Evolutionary conservation across 2,797 vertebrate genomes (phyloP).

Genomic region (Scomberomorus guttatus): DNA sequence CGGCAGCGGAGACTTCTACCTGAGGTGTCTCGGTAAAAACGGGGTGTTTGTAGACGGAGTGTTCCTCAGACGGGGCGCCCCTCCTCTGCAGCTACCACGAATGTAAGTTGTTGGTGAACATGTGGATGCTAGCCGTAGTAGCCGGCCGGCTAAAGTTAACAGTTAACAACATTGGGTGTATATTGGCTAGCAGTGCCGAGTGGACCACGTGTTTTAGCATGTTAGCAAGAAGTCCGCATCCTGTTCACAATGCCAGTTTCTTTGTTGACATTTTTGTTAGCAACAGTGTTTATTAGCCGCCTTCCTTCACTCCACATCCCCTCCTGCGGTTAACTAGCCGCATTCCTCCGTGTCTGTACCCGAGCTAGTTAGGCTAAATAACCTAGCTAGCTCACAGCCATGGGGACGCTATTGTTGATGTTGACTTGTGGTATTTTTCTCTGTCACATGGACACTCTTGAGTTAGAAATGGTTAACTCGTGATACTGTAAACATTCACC

Average conservation of each 20-base stretch:
- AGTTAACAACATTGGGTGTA: slow-evolving; percentile 45
- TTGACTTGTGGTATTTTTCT: not conserved
- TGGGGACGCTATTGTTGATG: not conserved
- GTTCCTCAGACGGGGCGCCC: slow-evolving; percentile 93
- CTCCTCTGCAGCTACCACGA: slow-evolving; percentile 94
- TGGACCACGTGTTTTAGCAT: slow-evolving; percentile 81
- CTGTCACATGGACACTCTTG: not conserved
- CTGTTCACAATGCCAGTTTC: slow-evolving; percentile 58
- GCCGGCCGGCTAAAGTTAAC: slow-evolving; percentile 23
- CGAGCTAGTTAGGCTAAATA: not conserved
- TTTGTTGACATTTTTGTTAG: slow-evolving; percentile 79
- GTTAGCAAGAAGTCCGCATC: slow-evolving; percentile 71
- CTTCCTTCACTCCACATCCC: slow-evolving; percentile 10
- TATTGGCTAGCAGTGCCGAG: slow-evolving; percentile 25
- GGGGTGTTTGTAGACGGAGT: slow-evolving; percentile 97
- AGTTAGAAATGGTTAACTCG: not conserved
- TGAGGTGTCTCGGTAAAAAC: slow-evolving; percentile 96
- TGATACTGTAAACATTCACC: slow-evolving; percentile 24
- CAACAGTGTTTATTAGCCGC: slow-evolving; percentile 36
- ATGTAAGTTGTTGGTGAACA: slow-evolving; percentile 88
- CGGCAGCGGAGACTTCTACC: slow-evolving; percentile 88
- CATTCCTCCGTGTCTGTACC: slow-evolving; percentile 17
- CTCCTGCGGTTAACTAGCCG: slow-evolving; percentile 21
- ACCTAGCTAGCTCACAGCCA: not conserved
- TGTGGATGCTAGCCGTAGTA: slow-evolving; percentile 49